Evolutionary conservation across 2,888 invertebrate species (phyloP), one percentile per base, ranked within the genome.

Genomic region (Orchestes rusci): DNA sequence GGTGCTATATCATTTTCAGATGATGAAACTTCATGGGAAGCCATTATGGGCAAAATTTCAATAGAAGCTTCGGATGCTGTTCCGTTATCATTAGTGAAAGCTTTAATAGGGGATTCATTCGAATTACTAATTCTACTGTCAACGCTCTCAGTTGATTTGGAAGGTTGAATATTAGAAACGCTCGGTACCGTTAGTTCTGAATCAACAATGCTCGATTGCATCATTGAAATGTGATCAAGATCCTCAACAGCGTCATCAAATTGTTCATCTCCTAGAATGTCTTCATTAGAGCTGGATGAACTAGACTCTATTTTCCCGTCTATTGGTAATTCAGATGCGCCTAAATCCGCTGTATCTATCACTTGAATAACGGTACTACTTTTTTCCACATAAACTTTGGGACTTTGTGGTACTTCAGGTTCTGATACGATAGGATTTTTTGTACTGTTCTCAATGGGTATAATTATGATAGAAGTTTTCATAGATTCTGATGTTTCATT

Each of bases 301-400:
- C 45, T 45, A 7, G 46, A 34, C 1, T 45, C 45, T 17, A 13
- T 15, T 20, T 4, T 19, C n/a, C 18, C 7, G 13, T 17, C 20
- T n/a, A n/a, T n/a, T 4, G 48, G 48, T 28, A 32, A 28, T 4
- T 37, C 40, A 17, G 19, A 12, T 15, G 27, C 20, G 30, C 45
- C 45, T 41, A 55, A 45, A 23, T 53, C 53, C 38, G 54, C 52
- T 29, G 54, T 54, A 45, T 65, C 63, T 7, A 60, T 54, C 13
- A 67, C 62, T 52, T 67, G 64, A 31, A 66, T 67, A 2, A 67
- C 67, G 2, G 67, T 67, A 50, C 65, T 65, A 51, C 67, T 68
- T 55, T 67, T 69, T 53, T 67, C 67, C 15, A 67, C 62, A 27
- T 65, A 62, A 36, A 62, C 53, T 58, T 63, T 64, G n/a, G 51